A percentile compares a stretch with the other conserved stretches of the same genome.
Conservation (phyloP, 2,797 vertebrate genomes). For the Schizothorax lantsangensis region DNA sequence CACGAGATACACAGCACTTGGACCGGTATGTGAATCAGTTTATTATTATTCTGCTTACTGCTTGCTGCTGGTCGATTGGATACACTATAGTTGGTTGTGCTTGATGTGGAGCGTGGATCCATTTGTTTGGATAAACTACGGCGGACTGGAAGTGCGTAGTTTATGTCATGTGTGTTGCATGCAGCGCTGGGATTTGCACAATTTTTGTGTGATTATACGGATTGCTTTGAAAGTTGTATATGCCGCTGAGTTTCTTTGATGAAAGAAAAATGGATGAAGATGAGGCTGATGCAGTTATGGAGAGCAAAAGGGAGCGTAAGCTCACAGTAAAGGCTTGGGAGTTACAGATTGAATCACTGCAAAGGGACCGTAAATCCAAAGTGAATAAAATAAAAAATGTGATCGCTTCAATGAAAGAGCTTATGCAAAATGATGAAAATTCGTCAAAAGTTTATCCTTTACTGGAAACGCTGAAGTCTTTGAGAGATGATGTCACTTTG, state of each 20-base stretch:
- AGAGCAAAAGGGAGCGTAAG: background rate
- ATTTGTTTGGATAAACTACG: background rate
- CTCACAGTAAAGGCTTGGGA: background rate
- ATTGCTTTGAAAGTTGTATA: background rate
- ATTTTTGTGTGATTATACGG: background rate
- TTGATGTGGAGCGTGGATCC: background rate
- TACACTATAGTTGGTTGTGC: background rate
- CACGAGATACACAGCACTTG: background rate
- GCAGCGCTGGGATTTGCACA: background rate
- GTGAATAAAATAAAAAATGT: background rate
- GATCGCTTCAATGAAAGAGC: background rate
- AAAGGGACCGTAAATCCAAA: background rate
- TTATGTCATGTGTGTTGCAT: background rate
- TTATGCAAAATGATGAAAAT: constrained; percentile 2
- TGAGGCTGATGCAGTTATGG: background rate
- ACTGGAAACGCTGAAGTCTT: background rate
- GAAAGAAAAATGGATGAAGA: background rate
- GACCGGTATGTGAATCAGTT: background rate
- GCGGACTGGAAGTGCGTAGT: background rate
- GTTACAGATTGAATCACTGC: background rate
- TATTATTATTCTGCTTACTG: background rate
- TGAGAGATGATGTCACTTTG: background rate
- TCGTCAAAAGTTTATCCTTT: background rate
- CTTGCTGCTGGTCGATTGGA: background rate
- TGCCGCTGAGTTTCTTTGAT: background rate